Evolutionary conservation across 2,888 invertebrate genomes (phyloP), one percentile per base, ranked within the genome.

Genomic region (Cephalotes varians): DNA sequence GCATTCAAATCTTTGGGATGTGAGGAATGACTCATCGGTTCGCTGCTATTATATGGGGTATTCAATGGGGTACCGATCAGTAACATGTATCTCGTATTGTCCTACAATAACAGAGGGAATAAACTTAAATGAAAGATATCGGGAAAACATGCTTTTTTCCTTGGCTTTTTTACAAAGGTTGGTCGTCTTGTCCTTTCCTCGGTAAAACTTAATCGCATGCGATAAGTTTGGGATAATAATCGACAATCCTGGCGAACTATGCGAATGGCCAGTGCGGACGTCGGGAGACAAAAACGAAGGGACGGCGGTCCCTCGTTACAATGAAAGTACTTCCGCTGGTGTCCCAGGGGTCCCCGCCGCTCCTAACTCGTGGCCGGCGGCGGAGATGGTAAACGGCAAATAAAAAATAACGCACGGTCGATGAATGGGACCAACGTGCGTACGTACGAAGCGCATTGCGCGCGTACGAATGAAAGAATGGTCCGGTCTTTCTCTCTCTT

Each of bases 271-370:
- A 67, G 83, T 82, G 54, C 86, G 82, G 90, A 85, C 91, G 88
- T 87, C 84, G 87, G n/a, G 87, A 91, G 89, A 90, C 88, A 87
- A 90, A 91, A 91, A 90, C 89, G 90, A 90, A 91, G 91, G 91
- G 89, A 91, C 84, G 86, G 74, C 87, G 88, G 91, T 90, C 91
- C 90, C 91, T 88, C 86, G 88, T 86, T 85, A 91, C 90, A 92
- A 93, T 93, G 91, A 93, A 91, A 90, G 92, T 91, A 91, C 92
- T 93, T 93, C 93, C 93, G 92, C 85, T 91, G 87, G 71, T 82
- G 85, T 82, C 86, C 87, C 82, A 84, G 86, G 89, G 86, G 86
- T 81, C 85, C 91, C 84, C 83, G 86, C 84, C 85, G 86, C 84
- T 85, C 80, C 87, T 88, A 86, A 84, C 83, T 85, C 86, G 85